A percentile compares a stretch with the other conserved stretches of the same genome.
Evolutionary conservation across 2,113 vertebrate species (phyloP).

Genomic region (Dipodomys ordii): DNA sequence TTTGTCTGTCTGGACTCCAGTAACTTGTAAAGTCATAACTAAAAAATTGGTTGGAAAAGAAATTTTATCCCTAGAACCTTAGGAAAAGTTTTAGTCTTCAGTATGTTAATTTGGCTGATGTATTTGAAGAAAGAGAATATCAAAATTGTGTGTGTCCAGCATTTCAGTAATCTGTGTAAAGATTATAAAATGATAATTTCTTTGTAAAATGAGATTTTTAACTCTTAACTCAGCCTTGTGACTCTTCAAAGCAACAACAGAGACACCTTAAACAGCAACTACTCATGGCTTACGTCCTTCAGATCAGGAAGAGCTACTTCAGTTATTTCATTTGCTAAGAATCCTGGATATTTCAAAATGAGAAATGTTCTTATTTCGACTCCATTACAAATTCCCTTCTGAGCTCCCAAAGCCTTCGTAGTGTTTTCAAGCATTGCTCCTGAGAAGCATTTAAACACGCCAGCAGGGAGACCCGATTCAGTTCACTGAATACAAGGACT

Average conservation of each 20-base stretch:
- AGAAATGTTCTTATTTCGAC: conserved; percentile 64
- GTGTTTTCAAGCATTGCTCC: conserved; percentile 39
- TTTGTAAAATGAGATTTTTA: conserved; percentile 21
- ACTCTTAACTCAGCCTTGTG: background rate
- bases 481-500: conserved; percentile 47
- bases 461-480: conserved; percentile 63
- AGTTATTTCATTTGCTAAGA: conserved; percentile 63
- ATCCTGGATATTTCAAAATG: conserved; percentile 70
- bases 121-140: conserved; percentile 10
- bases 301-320: conserved; percentile 38
- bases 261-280: background rate
- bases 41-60: background rate
- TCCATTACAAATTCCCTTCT: conserved; percentile 59
- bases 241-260: background rate
- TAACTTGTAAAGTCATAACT: conserved; percentile 10
- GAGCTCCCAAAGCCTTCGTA: background rate
- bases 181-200: background rate
- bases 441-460: conserved; percentile 71
- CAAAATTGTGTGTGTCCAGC: background rate
- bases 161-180: conserved; percentile 8
- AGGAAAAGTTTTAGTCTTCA: conserved; percentile 27
- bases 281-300: background rate
- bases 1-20: background rate
- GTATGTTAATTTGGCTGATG: background rate
- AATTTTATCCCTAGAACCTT: conserved; percentile 30